Percentiles rank a stretch among this genome's conserved stretches.
These are phyloP conservation scores for Danaus plexippus DNA, from an alignment of 1,140 invertebrate species.

Conservation along the genomic window DNA sequence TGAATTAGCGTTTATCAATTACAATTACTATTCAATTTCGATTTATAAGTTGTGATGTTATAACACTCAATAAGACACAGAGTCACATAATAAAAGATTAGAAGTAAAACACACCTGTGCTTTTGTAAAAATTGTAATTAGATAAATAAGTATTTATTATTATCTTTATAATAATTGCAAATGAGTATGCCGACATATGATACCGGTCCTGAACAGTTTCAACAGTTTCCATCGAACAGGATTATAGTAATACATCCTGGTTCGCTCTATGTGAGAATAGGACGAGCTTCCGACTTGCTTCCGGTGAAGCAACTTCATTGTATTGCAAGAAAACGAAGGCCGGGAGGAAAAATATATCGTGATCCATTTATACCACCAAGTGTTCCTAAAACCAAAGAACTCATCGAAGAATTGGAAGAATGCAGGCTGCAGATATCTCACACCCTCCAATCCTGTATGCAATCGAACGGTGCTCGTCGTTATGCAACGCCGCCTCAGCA, in stretches of 20 bases:
- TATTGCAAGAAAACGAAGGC: constrained; percentile 79
- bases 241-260: constrained; percentile 97
- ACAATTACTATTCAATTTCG: too few relatives aligned
- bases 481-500: constrained; percentile 90
- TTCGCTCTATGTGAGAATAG: constrained; percentile 90
- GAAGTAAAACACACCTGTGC: too few relatives aligned
- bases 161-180: constrained; percentile 10
- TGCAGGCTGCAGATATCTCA: constrained; percentile 85
- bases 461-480: constrained; percentile 83
- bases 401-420: constrained; percentile 85
- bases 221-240: constrained; percentile 81
- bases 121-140: too few relatives aligned
- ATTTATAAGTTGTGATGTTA: too few relatives aligned
- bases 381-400: constrained; percentile 74
- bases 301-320: constrained; percentile 90
- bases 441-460: constrained; percentile 86
- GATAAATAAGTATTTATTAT: too few relatives aligned
- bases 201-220: constrained; percentile 58
- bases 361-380: constrained; percentile 79
- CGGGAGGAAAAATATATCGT: constrained; percentile 73
- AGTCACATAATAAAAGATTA: too few relatives aligned
- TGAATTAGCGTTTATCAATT: too few relatives aligned
- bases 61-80: too few relatives aligned
- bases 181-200: constrained; percentile 57
- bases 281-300: constrained; percentile 89